Evolutionary conservation across 2,888 invertebrate species (phyloP).

Genomic region (Clepsis dumicolana): DNA sequence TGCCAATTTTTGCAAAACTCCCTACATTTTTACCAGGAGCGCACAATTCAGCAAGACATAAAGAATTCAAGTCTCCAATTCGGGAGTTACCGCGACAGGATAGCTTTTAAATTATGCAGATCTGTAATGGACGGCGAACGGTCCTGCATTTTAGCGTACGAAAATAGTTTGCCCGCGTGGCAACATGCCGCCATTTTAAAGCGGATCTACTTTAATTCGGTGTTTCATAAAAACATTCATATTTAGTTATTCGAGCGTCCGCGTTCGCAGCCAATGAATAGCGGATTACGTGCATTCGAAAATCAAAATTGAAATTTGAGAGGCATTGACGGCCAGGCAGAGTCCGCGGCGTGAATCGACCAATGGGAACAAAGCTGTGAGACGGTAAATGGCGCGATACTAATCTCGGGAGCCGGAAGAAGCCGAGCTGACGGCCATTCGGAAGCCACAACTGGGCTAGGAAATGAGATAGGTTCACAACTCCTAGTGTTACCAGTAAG

Average conservation of each 20-base stretch:
- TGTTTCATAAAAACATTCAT: conserved; percentile 44
- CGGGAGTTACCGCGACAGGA: conserved; percentile 70
- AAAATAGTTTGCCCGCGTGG: conserved; percentile 67
- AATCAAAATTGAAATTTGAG: conserved; percentile 49
- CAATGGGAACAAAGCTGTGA: conserved; percentile 77
- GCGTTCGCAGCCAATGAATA: conserved; percentile 37
- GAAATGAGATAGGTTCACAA: conserved; percentile 84
- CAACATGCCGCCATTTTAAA: conserved; percentile 45
- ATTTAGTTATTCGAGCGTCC: conserved; percentile 42
- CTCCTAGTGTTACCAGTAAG: conserved; percentile 64
- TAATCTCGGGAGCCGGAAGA: conserved; percentile 83
- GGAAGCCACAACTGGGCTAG: conserved; percentile 84
- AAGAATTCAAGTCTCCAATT: conserved; percentile 77
- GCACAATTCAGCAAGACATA: conserved; percentile 64
- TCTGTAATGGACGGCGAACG: conserved; percentile 76
- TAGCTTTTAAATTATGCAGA: conserved; percentile 80
- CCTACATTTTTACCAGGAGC: conserved; percentile 65
- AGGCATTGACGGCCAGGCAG: conserved; percentile 38
- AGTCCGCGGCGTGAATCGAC: conserved; percentile 59
- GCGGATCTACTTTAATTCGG: conserved; percentile 41
- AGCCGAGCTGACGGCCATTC: conserved; percentile 79
- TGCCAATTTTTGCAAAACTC: conserved; percentile 69
- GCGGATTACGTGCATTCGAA: conserved; percentile 44
- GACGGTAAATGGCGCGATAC: conserved; percentile 82
- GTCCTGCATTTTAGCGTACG: conserved; percentile 59